Base-by-base conservation (phyloP, 2,888 invertebrate genomes). In the Stenolophus ochropezus region DNA sequence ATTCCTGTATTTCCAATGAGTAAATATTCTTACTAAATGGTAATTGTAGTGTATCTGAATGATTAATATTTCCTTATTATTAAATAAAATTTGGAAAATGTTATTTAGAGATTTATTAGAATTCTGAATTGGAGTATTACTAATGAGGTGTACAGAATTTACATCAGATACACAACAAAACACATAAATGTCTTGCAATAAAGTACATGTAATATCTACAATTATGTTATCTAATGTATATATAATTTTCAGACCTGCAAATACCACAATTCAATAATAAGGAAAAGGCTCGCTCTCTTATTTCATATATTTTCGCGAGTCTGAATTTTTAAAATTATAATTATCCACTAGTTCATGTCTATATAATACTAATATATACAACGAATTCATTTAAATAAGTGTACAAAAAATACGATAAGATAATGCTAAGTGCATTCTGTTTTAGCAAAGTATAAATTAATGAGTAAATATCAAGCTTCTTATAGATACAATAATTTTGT, bases 141-240 rank as follows among this genome's bases (percentile, higher is more conserved):
- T 75, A 75, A 75, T 75, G 75, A 75, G 53, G 53, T 75, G 53
- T 75, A 23, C 51, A 53, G 75, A 75, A 75, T 75, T 75, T 75
- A 74, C 51, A 77, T 77, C 77, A 77, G 77, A 61, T 77, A 77
- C 77, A 77, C 77, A 53, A 77, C 76, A 76, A 65, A 76, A 76
- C 77, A 76, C 76, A 76, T 56, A 4, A 77, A 61, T 77, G 76
- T 27, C 77, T 61, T 76, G 47, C 61, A 69, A 71, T 65, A 51
- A 69, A 80, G 71, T 73, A 80, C 80, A 80, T 80, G 58, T 71
- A 80, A 71, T 80, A 80, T 80, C 80, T 80, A 80, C 80, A 80
- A 80, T 73, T 80, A 53, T 56, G 73, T 80, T 80, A 73, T 42
- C 42, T 80, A 71, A 51, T 23, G 65, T 51, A 69, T 58, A 65